Percentiles rank a stretch among this genome's conserved stretches.
Evolutionary conservation across 2,113 vertebrate species (phyloP).

Genomic region (Ranitomeya imitator): DNA sequence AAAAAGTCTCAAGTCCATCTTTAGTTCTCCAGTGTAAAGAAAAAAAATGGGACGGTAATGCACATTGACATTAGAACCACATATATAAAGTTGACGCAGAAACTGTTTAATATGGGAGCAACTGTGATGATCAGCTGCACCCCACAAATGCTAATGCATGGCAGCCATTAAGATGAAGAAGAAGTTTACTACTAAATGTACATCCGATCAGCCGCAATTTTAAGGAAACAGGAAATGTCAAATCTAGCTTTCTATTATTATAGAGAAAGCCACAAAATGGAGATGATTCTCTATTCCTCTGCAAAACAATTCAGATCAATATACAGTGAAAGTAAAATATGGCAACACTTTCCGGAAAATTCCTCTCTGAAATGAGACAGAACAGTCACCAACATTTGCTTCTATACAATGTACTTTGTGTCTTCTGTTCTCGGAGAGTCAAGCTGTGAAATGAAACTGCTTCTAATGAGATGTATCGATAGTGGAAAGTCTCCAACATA

Average conservation of each 20-base stretch:
- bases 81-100: too few species aligned
- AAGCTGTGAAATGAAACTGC: background rate
- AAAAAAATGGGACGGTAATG: too few species aligned
- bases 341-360: background rate
- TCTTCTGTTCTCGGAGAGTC: constrained; percentile 1
- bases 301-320: background rate
- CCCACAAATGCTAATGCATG: too few species aligned
- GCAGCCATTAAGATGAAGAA: too few species aligned
- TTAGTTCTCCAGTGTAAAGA: too few species aligned
- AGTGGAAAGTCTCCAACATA: background rate
- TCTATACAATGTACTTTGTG: constrained; percentile 9
- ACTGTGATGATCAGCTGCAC: too few species aligned
- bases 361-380: constrained; percentile 9
- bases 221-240: background rate
- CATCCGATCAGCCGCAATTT: background rate
- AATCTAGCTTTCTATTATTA: background rate
- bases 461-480: constrained; percentile 2
- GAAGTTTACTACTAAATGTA: background rate
- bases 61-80: too few species aligned
- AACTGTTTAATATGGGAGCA: too few species aligned
- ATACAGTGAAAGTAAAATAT: background rate
- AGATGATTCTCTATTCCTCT: background rate
- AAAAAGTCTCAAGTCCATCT: too few species aligned
- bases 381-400: constrained; percentile 4
- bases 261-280: background rate